phyloP scores from a whole-genome alignment of 2,888 invertebrate genomes.

The Drosophila planitibia region DNA sequence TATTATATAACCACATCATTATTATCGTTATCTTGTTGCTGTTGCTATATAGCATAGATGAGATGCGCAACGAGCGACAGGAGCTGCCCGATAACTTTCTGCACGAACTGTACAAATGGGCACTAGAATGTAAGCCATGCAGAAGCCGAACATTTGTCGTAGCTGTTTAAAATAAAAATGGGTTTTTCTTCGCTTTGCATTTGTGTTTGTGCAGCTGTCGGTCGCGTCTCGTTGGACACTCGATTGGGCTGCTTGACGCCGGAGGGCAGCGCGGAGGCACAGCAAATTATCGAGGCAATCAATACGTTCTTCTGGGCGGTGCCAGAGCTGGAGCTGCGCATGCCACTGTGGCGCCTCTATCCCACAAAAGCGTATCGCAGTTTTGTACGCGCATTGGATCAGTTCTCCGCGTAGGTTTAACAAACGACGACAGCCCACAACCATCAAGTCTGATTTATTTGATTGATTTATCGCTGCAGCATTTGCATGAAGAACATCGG shows the following conservation, averaged over 20 bases:
- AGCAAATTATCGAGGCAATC: conserved; percentile 91
- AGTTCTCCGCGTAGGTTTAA: conserved; percentile 88
- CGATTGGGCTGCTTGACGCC: conserved; percentile 91
- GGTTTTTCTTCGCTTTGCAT: too few relatives aligned
- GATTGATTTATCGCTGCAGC: conserved; percentile 78
- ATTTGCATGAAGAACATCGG: conserved; percentile 87
- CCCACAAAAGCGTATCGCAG: conserved; percentile 90
- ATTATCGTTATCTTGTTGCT: conserved; percentile 3
- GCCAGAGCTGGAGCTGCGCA: conserved; percentile 90
- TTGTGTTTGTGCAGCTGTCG: conserved; percentile 88
- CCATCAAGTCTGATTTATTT: conserved; percentile 3
- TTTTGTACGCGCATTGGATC: conserved; percentile 90
- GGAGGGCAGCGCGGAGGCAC: conserved; percentile 88
- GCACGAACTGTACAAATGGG: conserved; percentile 96
- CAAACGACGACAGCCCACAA: background rate
- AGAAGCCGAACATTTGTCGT: background rate
- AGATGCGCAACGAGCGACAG: conserved; percentile 87
- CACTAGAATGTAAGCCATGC: conserved; percentile 92
- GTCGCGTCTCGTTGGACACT: conserved; percentile 92
- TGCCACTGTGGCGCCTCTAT: conserved; percentile 91
- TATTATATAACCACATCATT: conserved; percentile 46
- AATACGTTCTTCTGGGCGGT: conserved; percentile 92
- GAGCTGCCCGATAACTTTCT: conserved; percentile 93
- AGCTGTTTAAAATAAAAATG: background rate
- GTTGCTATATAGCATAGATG: conserved; percentile 87